Percentiles rank a stretch among this genome's conserved stretches.
Evolutionary conservation across 1,140 invertebrate genomes (phyloP).

Genomic region (Ceratoteleas bidentatus): DNA sequence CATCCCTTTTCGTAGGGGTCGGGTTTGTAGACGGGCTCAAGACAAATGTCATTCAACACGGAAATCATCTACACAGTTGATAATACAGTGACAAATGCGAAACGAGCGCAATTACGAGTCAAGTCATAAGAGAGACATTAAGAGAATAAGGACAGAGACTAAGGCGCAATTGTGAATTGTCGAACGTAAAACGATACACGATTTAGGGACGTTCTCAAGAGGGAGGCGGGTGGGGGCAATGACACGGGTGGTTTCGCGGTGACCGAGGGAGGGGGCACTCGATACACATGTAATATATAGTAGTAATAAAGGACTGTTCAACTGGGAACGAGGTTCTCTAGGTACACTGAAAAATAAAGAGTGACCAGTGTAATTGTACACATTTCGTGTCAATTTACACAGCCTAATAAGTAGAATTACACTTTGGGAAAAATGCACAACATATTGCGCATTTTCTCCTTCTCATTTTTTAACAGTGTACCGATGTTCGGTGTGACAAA

Average conservation of each 20-base stretch:
- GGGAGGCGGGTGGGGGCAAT: background rate
- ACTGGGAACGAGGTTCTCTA: conserved; percentile 67
- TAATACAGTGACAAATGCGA: conserved; percentile 66
- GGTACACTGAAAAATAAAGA: too few species aligned
- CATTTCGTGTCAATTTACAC: too few species aligned
- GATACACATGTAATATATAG: conserved; percentile 68
- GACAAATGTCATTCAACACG: conserved; percentile 77
- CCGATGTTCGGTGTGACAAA: conserved; percentile 64
- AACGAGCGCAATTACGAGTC: conserved; percentile 60
- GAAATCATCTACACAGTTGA: conserved; percentile 78
- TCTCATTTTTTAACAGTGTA: too few species aligned
- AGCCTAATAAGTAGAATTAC: too few species aligned
- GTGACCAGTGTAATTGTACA: too few species aligned
- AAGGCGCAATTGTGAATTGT: conserved; percentile 38
- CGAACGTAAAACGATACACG: conserved; percentile 41
- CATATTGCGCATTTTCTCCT: too few species aligned
- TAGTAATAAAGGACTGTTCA: conserved; percentile 65
- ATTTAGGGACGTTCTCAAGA: conserved; percentile 6
- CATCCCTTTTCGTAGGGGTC: conserved; percentile 80
- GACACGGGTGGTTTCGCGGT: too few species aligned
- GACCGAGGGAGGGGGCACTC: too few species aligned
- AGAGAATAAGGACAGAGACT: conserved; percentile 46
- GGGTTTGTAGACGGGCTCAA: conserved; percentile 72
- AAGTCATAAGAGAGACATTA: conserved; percentile 61
- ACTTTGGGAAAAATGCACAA: too few species aligned